Conservation (phyloP, 2,888 invertebrate genomes). For the Sipha maydis region DNA sequence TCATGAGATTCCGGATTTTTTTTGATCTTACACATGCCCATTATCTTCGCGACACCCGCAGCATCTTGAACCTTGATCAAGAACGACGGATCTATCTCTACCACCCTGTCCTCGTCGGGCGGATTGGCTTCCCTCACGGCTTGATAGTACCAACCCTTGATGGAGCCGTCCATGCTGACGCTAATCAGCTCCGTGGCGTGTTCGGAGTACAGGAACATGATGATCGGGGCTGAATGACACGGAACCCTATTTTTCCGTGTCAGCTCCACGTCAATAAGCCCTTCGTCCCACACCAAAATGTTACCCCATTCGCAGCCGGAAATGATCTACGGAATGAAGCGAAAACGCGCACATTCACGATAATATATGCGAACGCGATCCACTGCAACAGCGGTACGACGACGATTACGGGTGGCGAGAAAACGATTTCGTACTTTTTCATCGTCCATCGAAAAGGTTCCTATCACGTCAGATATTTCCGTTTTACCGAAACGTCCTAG, state of each 20-base stretch:
- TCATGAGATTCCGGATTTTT: constrained; percentile 42
- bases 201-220: constrained; percentile 72
- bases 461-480: constrained; percentile 88
- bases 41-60: constrained; percentile 66
- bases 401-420: too few species aligned
- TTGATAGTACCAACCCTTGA: constrained; percentile 91
- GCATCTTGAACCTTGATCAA: too few species aligned
- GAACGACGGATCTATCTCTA: constrained; percentile 58
- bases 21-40: constrained; percentile 68
- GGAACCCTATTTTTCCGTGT: constrained; percentile 76
- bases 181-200: constrained; percentile 71
- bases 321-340: constrained; percentile 72
- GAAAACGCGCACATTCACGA: background rate
- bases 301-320: constrained; percentile 93
- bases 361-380: background rate
- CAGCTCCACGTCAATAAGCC: constrained; percentile 86
- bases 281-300: constrained; percentile 90
- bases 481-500: constrained; percentile 91
- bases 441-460: constrained; percentile 85
- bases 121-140: constrained; percentile 89
- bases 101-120: constrained; percentile 77
- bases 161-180: constrained; percentile 69
- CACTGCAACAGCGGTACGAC: too few species aligned
- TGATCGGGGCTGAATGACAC: constrained; percentile 81
- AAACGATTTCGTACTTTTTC: constrained; percentile 75